Evolutionary conservation across 1,140 invertebrate species (phyloP).

Genomic region (Drosophila rhopaloa): DNA sequence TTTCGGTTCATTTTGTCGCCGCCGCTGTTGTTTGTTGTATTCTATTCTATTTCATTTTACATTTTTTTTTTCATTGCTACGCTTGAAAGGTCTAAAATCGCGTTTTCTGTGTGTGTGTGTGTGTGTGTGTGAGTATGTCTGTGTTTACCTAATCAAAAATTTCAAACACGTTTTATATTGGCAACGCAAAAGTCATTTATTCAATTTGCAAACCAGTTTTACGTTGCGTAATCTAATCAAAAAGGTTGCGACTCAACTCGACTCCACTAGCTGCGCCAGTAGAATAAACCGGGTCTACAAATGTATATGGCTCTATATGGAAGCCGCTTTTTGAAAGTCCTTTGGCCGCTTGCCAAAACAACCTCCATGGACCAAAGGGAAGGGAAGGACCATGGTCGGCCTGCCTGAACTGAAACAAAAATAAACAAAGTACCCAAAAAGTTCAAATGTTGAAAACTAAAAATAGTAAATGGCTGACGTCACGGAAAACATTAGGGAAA

Average conservation of each 20-base stretch:
- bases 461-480: constrained; percentile 57
- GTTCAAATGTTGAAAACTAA: constrained; percentile 49
- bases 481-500: constrained; percentile 16
- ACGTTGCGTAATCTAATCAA: constrained; percentile 82
- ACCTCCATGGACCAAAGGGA: neutral
- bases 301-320: constrained; percentile 55
- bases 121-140: constrained; percentile 14
- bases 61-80: constrained; percentile 2
- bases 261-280: constrained; percentile 13
- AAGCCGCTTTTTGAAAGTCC: constrained; percentile 12
- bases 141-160: constrained; percentile 76
- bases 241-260: constrained; percentile 63
- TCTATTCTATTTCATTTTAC: constrained; percentile 34
- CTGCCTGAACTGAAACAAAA: constrained; percentile 35
- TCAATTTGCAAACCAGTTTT: constrained; percentile 83
- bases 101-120: constrained; percentile 34
- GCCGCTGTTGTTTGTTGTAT: constrained; percentile 46
- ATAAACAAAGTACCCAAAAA: constrained; percentile 46
- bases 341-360: constrained; percentile 60
- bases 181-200: constrained; percentile 83
- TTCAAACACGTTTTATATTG: constrained; percentile 83
- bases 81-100: constrained; percentile 41
- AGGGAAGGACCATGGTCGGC: neutral
- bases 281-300: constrained; percentile 25
- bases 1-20: constrained; percentile 55